Percentiles rank a stretch among this genome's conserved stretches.
Conservation (phyloP, 2,113 vertebrate genomes). For the Dasypus novemcinctus region DNA sequence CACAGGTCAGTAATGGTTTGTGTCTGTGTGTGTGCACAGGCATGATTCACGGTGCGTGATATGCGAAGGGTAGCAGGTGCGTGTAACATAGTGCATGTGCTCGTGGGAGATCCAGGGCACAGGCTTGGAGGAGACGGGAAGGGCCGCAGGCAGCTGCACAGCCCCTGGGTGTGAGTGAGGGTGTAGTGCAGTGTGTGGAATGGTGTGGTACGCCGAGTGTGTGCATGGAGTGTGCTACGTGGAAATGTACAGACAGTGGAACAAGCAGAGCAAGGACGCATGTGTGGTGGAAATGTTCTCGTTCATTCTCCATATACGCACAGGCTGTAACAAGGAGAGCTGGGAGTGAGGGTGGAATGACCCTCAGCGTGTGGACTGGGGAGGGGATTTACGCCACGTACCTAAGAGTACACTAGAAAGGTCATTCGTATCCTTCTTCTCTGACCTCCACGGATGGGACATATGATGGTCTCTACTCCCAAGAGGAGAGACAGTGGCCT, state of each 20-base stretch:
- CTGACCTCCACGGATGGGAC: not conserved
- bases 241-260: not conserved
- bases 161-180: not conserved
- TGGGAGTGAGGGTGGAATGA: fast-evolving
- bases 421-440: not conserved
- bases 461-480: fast-evolving
- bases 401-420: too few species aligned
- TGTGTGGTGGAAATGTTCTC: not conserved
- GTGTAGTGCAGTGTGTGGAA: not conserved
- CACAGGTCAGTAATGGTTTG: not conserved
- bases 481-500: fast-evolving
- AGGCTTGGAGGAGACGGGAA: not conserved
- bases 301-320: not conserved
- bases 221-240: fast-evolving
- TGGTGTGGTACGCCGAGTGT: not conserved
- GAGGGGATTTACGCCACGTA: fast-evolving
- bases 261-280: fast-evolving
- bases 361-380: too few species aligned
- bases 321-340: not conserved
- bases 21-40: not conserved
- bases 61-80: fast-evolving
- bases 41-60: not conserved
- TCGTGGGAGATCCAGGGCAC: not conserved
- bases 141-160: not conserved
- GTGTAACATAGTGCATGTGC: not conserved